Percentiles rank a stretch among this genome's conserved stretches.
Evolutionary conservation across 2,888 invertebrate genomes (phyloP).

Genomic region (Lycophotia porphyrea): DNA sequence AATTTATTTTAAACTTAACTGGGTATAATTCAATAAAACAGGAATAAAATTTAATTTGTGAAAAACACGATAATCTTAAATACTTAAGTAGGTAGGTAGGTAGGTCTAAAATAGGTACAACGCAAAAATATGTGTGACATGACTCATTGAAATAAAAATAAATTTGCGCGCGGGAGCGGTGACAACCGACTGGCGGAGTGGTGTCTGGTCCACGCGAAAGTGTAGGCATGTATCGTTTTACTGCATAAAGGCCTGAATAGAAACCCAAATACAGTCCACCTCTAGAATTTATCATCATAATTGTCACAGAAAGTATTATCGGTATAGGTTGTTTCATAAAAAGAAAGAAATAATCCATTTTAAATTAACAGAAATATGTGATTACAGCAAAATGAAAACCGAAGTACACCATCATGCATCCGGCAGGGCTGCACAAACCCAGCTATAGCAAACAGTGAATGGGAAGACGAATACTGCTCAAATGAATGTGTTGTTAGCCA

Average conservation of each 20-base stretch:
- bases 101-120: too few species aligned
- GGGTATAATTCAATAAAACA: too few species aligned
- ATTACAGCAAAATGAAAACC: slow-evolving; percentile 86
- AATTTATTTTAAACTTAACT: too few species aligned
- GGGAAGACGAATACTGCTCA: slow-evolving; percentile 99
- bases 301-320: slow-evolving; percentile 5
- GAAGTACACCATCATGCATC: slow-evolving; percentile 92
- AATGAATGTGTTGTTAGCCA: slow-evolving; percentile 99
- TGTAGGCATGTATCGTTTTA: too few species aligned
- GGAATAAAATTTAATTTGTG: too few species aligned
- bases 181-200: too few species aligned
- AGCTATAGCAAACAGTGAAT: slow-evolving; percentile 97
- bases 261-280: slow-evolving; percentile 2
- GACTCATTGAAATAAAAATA: too few species aligned
- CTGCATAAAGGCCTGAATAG: slow-evolving; percentile 5
- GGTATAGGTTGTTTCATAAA: slow-evolving; percentile 5
- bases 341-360: not conserved
- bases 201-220: too few species aligned
- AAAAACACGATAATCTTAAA: too few species aligned
- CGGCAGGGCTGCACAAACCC: slow-evolving; percentile 97
- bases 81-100: too few species aligned
- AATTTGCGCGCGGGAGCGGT: too few species aligned
- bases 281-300: not conserved
- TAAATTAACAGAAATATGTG: slow-evolving; percentile 44
- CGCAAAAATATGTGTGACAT: too few species aligned